Base-by-base conservation (phyloP, 2,113 vertebrate species). In the Todiramphus saurophagus region DNA sequence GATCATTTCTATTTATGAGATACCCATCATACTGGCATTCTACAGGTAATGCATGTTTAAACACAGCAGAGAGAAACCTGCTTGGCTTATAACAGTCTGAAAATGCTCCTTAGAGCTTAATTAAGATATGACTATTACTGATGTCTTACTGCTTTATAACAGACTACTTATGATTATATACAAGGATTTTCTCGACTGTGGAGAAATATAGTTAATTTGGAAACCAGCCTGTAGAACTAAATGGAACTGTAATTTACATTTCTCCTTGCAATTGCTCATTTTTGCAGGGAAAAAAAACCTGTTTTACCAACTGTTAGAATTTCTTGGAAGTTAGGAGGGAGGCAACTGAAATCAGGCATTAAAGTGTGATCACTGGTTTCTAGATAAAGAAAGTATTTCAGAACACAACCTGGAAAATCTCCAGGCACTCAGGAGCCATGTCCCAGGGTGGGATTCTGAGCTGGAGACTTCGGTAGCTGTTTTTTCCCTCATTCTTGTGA, bases 401-500 rank as follows among this genome's bases (percentile, higher is more conserved):
- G 72, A 58, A 94, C 66, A 68, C 1, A 3, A 23, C 39, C 39
- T 93, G 88, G 80, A 92, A 94, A 86, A 75, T 19, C 35, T 75
- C 83, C 90, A 86, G 43, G 39, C 3, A 1, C 76, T 81, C 10
- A 1, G 55, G 51, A 86, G 27, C 48, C 2, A 0, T 44, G 60
- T 88, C 56, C 51, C 33, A 64, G 64, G 41, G 41, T 44, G 44
- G 60, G 56, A 94, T 72, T 89, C 4, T 7, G 30, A 88, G 60
- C 3, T 1, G n/a, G 16, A 94, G 16, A 28, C 50, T 86, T 78
- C 51, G 70, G 64, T 83, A 83, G 56, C 31, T 78, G 75, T 93
- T 96, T 81, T 59, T 87, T 87, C 72, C 76, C 56, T 95, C 20
- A 4, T 78, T 78, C 93, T 70, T 55, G 93, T 90, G 96, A 96